Base-by-base conservation (phyloP, 2,888 invertebrate species). In the Arctia plantaginis region DNA sequence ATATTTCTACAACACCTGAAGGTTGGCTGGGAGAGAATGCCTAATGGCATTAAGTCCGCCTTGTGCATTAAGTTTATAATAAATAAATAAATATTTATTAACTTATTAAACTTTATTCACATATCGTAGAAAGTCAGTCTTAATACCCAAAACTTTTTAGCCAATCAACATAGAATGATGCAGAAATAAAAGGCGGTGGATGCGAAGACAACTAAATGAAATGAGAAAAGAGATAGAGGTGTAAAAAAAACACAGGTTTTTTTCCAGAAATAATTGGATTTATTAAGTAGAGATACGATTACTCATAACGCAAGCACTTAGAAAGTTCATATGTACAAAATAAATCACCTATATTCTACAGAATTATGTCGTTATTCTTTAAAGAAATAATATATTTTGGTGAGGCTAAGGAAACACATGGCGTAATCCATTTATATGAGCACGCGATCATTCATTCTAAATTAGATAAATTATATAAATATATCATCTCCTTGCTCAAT, bases 401-500 rank as follows among this genome's bases (percentile, higher is more conserved):
- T 79, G 77, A 77, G 75, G 83, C 75, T 83, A 82, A 77, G 66
- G 67, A 79, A 66, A 77, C 82, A 83, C 84, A 67, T 66, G 51
- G 68, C 67, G 67, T 79, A 76, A 79, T 78, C 72, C 71, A 78
- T 82, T 82, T 80, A 62, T 66, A 82, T 66, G 77, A 84, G 84
- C 83, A 83, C 83, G 70, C 75, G 41, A 79, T 76, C 66, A 80
- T 72, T 80, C 67, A 78, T 84, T 83, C 79, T 84, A 83, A 84
- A 84, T 83, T 84, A 83, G 81, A 79, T 84, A 78, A 83, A 75
- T 79, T 79, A 84, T 73, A 79, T 78, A 77, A 76, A 79, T 78
- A 82, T 79, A 84, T 84, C 84, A 84, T 76, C 69, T 77, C 75
- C 75, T 79, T 83, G 83, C 83, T 83, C 83, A 83, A 83, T 75